phyloP scores from a whole-genome alignment of 1,140 invertebrate genomes.

The Tetramorium simillimum region DNA sequence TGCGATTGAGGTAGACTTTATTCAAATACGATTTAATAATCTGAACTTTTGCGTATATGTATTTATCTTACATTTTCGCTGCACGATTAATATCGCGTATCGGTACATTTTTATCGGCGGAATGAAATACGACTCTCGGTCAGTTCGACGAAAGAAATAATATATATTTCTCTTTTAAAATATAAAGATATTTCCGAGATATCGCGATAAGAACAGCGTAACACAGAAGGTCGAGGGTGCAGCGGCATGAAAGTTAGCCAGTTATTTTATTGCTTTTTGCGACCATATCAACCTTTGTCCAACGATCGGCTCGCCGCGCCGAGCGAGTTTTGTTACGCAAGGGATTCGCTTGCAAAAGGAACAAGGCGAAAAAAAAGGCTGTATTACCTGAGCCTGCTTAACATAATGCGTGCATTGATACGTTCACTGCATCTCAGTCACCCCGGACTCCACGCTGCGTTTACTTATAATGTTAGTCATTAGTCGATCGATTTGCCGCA shows the following conservation, averaged over 20 bases:
- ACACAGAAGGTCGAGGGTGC: not conserved
- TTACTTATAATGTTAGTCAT: conserved; percentile 35
- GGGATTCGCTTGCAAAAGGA: conserved; percentile 39
- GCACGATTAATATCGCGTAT: not conserved
- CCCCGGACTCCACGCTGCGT: not conserved
- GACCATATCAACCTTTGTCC: not conserved
- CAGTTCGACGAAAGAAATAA: not conserved
- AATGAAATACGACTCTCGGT: not conserved
- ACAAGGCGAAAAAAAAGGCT: not conserved
- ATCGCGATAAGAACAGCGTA: not conserved
- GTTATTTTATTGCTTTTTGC: conserved; percentile 12
- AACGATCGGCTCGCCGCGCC: not conserved
- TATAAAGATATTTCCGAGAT: not conserved
- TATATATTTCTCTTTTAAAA: not conserved
- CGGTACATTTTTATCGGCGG: not conserved
- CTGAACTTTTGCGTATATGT: too few species aligned
- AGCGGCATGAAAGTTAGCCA: conserved; percentile 8
- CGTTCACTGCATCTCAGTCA: not conserved
- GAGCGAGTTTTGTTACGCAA: conserved; percentile 27
- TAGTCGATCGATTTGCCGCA: not conserved
- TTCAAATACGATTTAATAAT: not conserved
- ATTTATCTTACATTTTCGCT: not conserved
- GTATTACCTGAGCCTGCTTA: not conserved
- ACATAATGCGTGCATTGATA: conserved; percentile 22
- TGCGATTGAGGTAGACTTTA: not conserved